Evolutionary conservation across 2,888 invertebrate species (phyloP).

Genomic region (Dastarcus helophoroides): DNA sequence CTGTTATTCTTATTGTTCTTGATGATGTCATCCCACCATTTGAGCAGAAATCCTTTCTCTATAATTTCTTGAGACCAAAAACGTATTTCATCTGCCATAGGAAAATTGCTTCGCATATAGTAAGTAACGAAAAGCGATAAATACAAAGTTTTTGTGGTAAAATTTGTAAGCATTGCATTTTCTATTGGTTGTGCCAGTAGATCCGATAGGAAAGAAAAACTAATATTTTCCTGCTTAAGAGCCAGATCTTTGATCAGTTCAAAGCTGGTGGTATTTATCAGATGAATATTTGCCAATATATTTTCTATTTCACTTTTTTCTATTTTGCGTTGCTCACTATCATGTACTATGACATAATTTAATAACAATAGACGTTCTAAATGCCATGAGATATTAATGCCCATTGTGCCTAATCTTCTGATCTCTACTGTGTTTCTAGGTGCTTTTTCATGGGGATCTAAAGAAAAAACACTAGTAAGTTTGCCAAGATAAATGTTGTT

Average conservation of each 20-base stretch:
- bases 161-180: background rate
- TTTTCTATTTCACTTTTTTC: no score
- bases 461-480: background rate
- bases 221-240: background rate
- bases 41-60: background rate
- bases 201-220: background rate
- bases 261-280: no score
- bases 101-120: background rate
- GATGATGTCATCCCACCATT: background rate
- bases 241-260: background rate
- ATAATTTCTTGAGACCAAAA: slow-evolving; percentile 1
- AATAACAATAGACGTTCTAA: background rate
- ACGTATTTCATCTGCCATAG: background rate
- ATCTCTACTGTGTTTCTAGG: background rate
- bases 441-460: background rate
- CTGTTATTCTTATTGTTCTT: slow-evolving; percentile 1
- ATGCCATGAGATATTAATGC: background rate
- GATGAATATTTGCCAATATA: no score
- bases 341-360: no score
- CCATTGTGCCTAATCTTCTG: background rate
- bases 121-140: background rate
- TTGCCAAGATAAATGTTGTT: background rate
- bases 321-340: no score
- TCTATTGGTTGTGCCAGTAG: background rate
- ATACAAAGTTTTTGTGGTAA: background rate